These are phyloP conservation scores for Sorex fumeus DNA, from an alignment of 2,113 vertebrate species.

Conservation along the genomic window DNA sequence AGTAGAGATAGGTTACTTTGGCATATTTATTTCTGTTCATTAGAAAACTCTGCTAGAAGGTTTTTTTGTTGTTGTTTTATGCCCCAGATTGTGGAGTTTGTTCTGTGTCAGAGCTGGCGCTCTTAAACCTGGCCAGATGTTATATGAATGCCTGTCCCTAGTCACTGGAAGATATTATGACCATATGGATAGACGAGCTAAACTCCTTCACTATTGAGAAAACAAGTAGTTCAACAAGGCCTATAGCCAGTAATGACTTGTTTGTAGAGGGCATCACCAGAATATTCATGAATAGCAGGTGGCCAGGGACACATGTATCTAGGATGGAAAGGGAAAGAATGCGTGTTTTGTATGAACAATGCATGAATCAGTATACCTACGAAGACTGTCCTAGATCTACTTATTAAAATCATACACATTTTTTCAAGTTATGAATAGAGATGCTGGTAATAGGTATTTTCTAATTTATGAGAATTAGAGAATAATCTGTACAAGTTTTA, in stretches of 20 bases:
- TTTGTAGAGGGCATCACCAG: background rate
- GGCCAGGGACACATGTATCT: background rate
- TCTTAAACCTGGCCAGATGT: constrained; percentile 25
- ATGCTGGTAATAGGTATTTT: background rate
- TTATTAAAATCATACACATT: background rate
- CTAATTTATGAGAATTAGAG: background rate
- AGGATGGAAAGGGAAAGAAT: background rate
- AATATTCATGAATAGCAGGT: constrained; percentile 42
- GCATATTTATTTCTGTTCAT: constrained; percentile 21
- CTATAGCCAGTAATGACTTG: background rate
- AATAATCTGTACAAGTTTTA: background rate
- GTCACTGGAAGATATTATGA: constrained; percentile 40
- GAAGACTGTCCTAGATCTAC: background rate
- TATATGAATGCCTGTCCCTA: constrained; percentile 2
- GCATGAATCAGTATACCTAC: background rate
- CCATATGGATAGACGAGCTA: constrained; percentile 61
- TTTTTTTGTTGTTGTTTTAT: background rate
- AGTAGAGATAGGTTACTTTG: background rate
- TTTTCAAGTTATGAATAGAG: background rate
- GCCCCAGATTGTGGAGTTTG: constrained; percentile 35
- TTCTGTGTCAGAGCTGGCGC: background rate
- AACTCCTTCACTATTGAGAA: constrained; percentile 38
- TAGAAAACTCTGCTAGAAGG: background rate
- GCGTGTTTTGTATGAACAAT: background rate
- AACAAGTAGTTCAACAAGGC: constrained; percentile 3